Percentiles rank a stretch among this genome's conserved stretches.
These are phyloP conservation scores for Platyscapa corneri DNA, from an alignment of 1,140 invertebrate species.

Conservation along the genomic window DNA sequence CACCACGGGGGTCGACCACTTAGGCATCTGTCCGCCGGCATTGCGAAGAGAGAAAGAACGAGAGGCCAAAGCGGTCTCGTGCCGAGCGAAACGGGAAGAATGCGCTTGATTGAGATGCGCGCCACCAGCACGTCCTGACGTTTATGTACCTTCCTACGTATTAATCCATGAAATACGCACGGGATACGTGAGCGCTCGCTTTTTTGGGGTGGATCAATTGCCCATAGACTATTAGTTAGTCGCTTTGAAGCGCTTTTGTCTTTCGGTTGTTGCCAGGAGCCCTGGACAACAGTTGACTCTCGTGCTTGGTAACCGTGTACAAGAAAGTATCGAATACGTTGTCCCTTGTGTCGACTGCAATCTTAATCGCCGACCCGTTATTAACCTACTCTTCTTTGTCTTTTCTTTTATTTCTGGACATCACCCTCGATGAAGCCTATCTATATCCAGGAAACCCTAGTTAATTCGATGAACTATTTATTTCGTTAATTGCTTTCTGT, in stretches of 20 bases:
- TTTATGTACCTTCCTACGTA: constrained; percentile 33
- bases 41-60: not conserved
- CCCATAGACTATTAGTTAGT: constrained; percentile 49
- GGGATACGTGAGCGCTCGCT: constrained; percentile 53
- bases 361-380: not conserved
- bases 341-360: not conserved
- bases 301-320: not conserved
- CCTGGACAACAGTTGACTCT: not conserved
- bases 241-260: not conserved
- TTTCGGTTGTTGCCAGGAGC: too few species aligned
- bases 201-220: not conserved
- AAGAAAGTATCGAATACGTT: not conserved
- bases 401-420: not conserved
- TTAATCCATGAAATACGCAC: constrained; percentile 53
- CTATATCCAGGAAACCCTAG: too few species aligned
- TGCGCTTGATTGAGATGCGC: constrained; percentile 59
- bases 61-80: not conserved
- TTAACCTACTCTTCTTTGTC: not conserved
- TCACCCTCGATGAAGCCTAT: not conserved
- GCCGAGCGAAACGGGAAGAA: not conserved
- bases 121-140: constrained; percentile 56
- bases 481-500: too few species aligned
- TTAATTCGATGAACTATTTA: too few species aligned
- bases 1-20: constrained; percentile 64
- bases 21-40: constrained; percentile 71